A percentile compares a stretch with the other conserved stretches of the same genome.
phyloP scores from a whole-genome alignment of 2,888 invertebrate genomes.

The Cantharis rustica region DNA sequence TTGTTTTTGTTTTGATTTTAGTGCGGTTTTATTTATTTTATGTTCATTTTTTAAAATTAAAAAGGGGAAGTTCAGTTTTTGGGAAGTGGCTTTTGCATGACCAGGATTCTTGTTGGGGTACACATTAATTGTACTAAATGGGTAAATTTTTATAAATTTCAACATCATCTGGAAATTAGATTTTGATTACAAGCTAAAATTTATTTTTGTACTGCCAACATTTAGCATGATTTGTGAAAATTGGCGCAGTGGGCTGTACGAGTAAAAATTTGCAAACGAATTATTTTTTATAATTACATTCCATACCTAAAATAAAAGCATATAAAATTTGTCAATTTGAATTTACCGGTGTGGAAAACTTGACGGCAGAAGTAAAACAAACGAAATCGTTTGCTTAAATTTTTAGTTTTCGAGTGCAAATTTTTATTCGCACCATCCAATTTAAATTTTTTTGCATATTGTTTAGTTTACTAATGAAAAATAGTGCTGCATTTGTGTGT shows the following conservation, averaged over 20 bases:
- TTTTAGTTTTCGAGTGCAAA: no score
- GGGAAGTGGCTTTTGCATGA: not conserved
- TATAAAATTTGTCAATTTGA: no score
- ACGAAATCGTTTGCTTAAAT: no score
- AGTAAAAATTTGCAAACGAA: no score
- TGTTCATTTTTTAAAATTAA: not conserved
- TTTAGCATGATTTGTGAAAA: not conserved
- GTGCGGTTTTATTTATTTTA: not conserved
- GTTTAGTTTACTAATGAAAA: not conserved
- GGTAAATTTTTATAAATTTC: not conserved
- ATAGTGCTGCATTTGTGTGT: slow-evolving; percentile 2
- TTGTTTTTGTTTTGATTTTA: not conserved
- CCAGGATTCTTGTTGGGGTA: not conserved
- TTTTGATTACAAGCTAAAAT: not conserved
- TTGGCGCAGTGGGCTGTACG: not conserved
- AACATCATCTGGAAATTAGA: not conserved
- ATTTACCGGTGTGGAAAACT: no score
- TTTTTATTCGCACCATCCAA: no score
- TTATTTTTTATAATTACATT: no score
- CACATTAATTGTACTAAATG: not conserved
- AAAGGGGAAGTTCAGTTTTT: not conserved
- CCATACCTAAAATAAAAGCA: no score
- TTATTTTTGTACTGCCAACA: not conserved
- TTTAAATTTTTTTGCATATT: not conserved
- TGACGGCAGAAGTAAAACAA: no score